These are phyloP conservation scores for Drosophila sucinea DNA, from an alignment of 1,140 invertebrate species.

Conservation along the genomic window DNA sequence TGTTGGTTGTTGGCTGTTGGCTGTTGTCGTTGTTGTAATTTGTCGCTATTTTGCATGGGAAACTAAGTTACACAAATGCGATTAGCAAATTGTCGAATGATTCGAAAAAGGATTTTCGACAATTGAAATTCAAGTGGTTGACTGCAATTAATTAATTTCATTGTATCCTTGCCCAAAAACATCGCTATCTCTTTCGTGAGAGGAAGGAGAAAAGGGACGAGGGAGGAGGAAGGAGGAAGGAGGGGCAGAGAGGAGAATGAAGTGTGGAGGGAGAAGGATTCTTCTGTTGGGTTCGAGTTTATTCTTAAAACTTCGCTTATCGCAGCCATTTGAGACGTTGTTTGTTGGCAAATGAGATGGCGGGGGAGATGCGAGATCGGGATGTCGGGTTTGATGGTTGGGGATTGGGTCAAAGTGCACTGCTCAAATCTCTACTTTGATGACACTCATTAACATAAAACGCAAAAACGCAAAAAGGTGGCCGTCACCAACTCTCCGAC, in stretches of 20 bases:
- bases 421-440: slow-evolving; percentile 63
- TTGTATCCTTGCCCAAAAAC: slow-evolving; percentile 31
- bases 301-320: slow-evolving; percentile 8
- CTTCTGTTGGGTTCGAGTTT: slow-evolving; percentile 2
- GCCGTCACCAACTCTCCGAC: slow-evolving; percentile 28
- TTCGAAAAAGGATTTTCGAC: slow-evolving; percentile 37
- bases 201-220: no score
- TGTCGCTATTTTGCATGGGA: slow-evolving; percentile 63
- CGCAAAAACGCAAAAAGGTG: slow-evolving; percentile 48
- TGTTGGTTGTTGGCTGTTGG: slow-evolving; percentile 22
- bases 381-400: background rate
- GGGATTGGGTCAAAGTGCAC: slow-evolving; percentile 12
- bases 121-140: slow-evolving; percentile 76
- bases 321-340: slow-evolving; percentile 18
- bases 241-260: background rate
- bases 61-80: slow-evolving; percentile 63
- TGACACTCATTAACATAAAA: slow-evolving; percentile 80
- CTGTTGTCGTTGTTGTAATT: slow-evolving; percentile 41
- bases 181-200: background rate
- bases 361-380: background rate
- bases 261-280: background rate
- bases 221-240: background rate
- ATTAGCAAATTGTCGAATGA: slow-evolving; percentile 55
- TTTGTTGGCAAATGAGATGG: slow-evolving; percentile 4
- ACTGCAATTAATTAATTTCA: slow-evolving; percentile 74